Evolutionary conservation across 2,888 invertebrate genomes (phyloP).

Genomic region (Ischnura elegans): DNA sequence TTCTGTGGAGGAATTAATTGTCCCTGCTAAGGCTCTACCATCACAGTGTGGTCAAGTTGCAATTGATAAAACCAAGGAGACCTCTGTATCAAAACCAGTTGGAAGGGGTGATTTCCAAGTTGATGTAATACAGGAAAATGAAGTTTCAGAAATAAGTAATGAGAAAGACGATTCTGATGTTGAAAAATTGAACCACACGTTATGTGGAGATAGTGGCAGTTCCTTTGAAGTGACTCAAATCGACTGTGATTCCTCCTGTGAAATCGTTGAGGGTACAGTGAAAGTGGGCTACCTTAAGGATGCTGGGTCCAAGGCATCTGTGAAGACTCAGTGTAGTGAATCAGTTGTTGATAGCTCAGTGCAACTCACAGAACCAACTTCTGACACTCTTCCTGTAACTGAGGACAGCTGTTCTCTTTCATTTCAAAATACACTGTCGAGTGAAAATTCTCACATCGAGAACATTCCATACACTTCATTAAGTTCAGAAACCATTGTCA

Average conservation of each 20-base stretch:
- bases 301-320: not conserved
- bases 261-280: not conserved
- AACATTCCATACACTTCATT: not conserved
- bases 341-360: not conserved
- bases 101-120: not conserved
- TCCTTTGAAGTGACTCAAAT: too few relatives aligned
- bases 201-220: not conserved
- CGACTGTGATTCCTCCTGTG: not conserved
- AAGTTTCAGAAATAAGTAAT: not conserved
- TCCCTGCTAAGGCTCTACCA: not conserved
- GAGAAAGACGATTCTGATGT: not conserved
- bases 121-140: not conserved
- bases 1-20: not conserved
- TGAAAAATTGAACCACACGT: not conserved
- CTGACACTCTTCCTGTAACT: not conserved
- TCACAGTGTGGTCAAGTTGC: not conserved
- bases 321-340: not conserved
- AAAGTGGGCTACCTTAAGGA: not conserved
- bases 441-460: not conserved
- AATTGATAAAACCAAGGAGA: not conserved
- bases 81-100: not conserved
- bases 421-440: too few relatives aligned
- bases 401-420: not conserved
- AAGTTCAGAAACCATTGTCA: not conserved
- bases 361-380: too few relatives aligned